Percentiles rank a stretch among this genome's conserved stretches.
Evolutionary conservation across 1,140 invertebrate species (phyloP).

Genomic region (Matsumurasca onukii): DNA sequence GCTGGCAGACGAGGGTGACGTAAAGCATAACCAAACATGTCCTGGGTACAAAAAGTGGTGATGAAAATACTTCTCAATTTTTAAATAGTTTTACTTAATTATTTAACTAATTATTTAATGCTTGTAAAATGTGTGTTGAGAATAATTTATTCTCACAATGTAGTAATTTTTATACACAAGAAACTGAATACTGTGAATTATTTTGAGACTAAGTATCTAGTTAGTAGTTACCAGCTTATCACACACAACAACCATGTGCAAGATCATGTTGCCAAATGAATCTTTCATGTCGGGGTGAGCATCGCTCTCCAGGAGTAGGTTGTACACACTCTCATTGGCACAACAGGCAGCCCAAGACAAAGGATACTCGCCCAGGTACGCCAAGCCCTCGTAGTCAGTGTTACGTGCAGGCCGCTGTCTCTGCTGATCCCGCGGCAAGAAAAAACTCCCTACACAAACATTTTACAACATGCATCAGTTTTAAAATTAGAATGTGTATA

Average conservation of each 20-base stretch:
- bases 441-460: conserved; percentile 76
- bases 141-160: too few species aligned
- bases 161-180: too few species aligned
- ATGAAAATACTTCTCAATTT: conserved; percentile 1
- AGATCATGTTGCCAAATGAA: conserved; percentile 91
- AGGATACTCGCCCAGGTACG: conserved; percentile 95
- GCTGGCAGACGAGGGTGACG: conserved; percentile 91
- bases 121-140: too few species aligned
- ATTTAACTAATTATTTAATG: too few species aligned
- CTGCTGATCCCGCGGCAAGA: conserved; percentile 90
- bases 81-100: too few species aligned
- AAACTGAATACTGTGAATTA: too few species aligned
- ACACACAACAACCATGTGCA: conserved; percentile 98
- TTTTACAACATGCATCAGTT: too few species aligned
- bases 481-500: too few species aligned
- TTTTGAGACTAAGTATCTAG: too few species aligned
- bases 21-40: conserved; percentile 97
- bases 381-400: conserved; percentile 94
- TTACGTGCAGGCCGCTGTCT: conserved; percentile 64
- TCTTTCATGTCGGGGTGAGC: conserved; percentile 93
- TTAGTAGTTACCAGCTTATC: conserved; percentile 80
- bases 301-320: conserved; percentile 86
- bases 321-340: conserved; percentile 96
- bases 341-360: conserved; percentile 96
- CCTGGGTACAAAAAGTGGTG: conserved; percentile 57